Evolutionary conservation across 2,888 invertebrate genomes (phyloP).

Genomic region (Drosophila pullipes): DNA sequence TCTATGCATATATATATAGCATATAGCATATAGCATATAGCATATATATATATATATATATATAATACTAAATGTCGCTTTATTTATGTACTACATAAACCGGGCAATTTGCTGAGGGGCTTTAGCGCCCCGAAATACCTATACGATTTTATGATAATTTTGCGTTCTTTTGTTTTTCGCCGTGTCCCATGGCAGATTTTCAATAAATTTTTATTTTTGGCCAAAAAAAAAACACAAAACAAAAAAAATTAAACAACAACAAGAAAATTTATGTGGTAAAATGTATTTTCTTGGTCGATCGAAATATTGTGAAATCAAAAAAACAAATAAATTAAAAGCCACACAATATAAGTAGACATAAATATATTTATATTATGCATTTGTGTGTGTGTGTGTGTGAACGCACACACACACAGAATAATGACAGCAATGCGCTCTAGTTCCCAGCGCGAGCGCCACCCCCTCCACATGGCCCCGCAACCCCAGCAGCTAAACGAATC

Average conservation of each 20-base stretch:
- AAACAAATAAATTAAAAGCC: constrained; percentile 78
- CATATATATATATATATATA: background rate
- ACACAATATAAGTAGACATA: constrained; percentile 60
- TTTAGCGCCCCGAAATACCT: constrained; percentile 20
- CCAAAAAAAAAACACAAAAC: constrained; percentile 24
- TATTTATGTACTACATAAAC: constrained; percentile 24
- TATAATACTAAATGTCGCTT: constrained; percentile 12
- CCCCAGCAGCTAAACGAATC: constrained; percentile 47
- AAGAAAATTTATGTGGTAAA: constrained; percentile 71
- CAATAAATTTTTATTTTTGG: constrained; percentile 60
- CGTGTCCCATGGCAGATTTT: constrained; percentile 53
- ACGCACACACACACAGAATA: constrained; percentile 15
- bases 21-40: background rate
- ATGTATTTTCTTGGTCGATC: constrained; percentile 76
- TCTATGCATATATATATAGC: constrained; percentile 7
- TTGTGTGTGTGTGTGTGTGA: constrained; percentile 17
- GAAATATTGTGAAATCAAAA: constrained; percentile 82
- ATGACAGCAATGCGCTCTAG: constrained; percentile 73
- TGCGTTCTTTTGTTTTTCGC: constrained; percentile 64
- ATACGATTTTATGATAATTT: constrained; percentile 69
- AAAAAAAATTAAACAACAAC: constrained; percentile 12
- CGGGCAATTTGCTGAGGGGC: constrained; percentile 24
- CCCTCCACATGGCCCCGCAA: background rate
- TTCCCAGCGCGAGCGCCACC: constrained; percentile 71
- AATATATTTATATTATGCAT: constrained; percentile 37